Evolutionary conservation across 2,113 vertebrate species (phyloP).

Genomic region (Danionella cerebrum): DNA sequence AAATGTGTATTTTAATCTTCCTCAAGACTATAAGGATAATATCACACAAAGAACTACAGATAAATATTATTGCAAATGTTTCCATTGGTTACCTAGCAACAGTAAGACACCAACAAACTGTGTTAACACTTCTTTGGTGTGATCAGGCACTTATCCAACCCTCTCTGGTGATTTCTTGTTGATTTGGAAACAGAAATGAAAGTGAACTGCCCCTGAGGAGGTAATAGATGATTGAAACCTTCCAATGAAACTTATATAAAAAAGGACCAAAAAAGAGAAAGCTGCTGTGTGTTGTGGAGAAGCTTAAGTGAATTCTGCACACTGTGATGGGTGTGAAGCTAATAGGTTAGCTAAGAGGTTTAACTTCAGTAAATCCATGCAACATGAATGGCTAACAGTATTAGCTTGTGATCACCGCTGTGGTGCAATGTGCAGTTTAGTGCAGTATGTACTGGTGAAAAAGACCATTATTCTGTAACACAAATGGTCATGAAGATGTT

Average conservation of each 20-base stretch:
- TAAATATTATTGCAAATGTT: no score
- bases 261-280: not conserved
- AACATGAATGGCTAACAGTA: slow-evolving; percentile 5
- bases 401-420: slow-evolving; percentile 31
- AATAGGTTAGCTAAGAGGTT: slow-evolving; percentile 20
- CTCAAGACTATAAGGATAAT: not conserved
- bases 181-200: not conserved
- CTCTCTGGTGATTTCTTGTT: not conserved
- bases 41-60: slow-evolving; percentile 5
- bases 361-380: slow-evolving; percentile 28
- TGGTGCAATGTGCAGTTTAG: slow-evolving; percentile 36
- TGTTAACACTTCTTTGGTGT: not conserved
- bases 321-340: slow-evolving; percentile 19
- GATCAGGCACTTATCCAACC: not conserved
- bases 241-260: no score
- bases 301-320: slow-evolving; percentile 5
- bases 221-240: no score
- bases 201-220: not conserved
- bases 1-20: no score
- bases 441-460: slow-evolving; percentile 16
- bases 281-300: not conserved
- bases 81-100: not conserved
- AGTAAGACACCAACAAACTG: not conserved
- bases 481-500: not conserved
- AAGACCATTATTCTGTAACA: slow-evolving; percentile 30